These are phyloP conservation scores for Daubentonia madagascariensis DNA, from an alignment of 2,113 vertebrate genomes.

Conservation along the genomic window DNA sequence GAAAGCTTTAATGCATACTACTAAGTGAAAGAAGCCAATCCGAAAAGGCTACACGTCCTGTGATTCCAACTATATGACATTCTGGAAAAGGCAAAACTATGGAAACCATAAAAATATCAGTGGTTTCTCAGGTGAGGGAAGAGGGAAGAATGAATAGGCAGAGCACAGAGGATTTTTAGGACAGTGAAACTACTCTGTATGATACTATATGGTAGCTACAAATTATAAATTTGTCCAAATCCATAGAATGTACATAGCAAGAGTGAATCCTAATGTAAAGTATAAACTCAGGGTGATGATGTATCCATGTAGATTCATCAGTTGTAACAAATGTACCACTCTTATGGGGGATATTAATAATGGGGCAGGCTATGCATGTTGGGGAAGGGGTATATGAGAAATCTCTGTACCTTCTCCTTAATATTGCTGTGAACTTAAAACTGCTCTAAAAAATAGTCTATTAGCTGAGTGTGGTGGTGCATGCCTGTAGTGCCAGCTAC, in stretches of 20 bases:
- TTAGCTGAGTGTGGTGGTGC: background rate
- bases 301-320: background rate
- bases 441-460: background rate
- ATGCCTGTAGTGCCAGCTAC: background rate
- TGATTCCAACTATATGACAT: background rate
- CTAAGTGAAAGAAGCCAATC: background rate
- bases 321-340: background rate
- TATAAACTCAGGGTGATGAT: background rate
- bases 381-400: fast-evolving
- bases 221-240: background rate
- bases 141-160: no score
- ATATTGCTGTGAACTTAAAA: background rate
- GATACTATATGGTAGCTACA: background rate
- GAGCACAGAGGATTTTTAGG: background rate
- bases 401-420: background rate
- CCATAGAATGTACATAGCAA: background rate
- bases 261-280: background rate
- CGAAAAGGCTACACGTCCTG: background rate
- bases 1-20: background rate
- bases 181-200: background rate
- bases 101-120: background rate
- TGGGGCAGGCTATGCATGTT: fast-evolving
- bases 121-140: background rate
- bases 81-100: background rate
- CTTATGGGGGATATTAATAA: background rate